These are phyloP conservation scores for Acanthornis magna DNA, from an alignment of 2,797 vertebrate genomes.

Conservation along the genomic window DNA sequence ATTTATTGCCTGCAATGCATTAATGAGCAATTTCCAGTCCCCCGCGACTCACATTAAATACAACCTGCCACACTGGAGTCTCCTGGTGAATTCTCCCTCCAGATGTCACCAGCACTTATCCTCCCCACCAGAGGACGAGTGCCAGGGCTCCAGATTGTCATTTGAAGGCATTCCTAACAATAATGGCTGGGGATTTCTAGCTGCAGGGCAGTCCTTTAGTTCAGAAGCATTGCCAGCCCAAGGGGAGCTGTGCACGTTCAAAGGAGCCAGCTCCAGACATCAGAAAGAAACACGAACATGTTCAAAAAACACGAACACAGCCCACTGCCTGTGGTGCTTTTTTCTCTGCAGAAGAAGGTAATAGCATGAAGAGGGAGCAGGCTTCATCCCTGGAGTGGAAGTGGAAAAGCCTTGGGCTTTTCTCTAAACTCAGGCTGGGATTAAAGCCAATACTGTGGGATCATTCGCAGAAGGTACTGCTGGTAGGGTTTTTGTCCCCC, in stretches of 20 bases:
- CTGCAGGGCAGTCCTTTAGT: neutral
- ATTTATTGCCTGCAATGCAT: slow-evolving; percentile 28
- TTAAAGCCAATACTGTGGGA: neutral
- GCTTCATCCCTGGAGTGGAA: neutral
- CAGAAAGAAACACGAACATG: neutral
- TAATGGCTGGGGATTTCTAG: neutral
- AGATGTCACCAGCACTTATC: slow-evolving; percentile 44
- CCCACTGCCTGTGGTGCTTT: neutral
- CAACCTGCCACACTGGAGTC: neutral
- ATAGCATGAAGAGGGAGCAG: neutral
- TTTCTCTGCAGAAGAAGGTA: neutral
- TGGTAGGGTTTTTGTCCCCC: neutral
- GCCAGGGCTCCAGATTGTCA: slow-evolving; percentile 50
- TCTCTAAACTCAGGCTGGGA: neutral
- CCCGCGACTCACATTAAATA: neutral
- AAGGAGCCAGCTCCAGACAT: neutral
- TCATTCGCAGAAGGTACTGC: neutral
- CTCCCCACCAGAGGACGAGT: neutral
- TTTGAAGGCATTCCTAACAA: slow-evolving; percentile 37
- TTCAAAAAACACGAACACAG: too few species aligned
- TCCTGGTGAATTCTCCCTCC: slow-evolving; percentile 22
- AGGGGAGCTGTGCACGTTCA: neutral
- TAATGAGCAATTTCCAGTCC: slow-evolving; percentile 43
- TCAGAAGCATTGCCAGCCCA: neutral
- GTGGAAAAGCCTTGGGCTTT: neutral